Conservation (phyloP, 2,113 vertebrate species). For the Periophthalmodon schlosseri region DNA sequence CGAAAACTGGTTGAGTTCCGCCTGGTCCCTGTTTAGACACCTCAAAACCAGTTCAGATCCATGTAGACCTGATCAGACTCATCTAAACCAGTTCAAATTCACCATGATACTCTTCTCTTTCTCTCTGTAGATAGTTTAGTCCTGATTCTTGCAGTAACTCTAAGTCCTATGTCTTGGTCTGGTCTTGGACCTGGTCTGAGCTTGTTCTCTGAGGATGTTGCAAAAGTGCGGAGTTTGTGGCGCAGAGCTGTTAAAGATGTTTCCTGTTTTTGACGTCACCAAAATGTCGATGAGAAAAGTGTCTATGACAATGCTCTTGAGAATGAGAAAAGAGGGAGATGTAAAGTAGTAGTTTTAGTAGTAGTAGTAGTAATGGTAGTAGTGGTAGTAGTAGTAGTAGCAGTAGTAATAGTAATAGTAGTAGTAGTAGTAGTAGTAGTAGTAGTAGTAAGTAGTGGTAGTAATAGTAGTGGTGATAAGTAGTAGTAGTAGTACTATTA, state of each 20-base stretch:
- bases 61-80: background rate
- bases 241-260: background rate
- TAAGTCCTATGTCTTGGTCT: background rate
- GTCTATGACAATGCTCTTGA: background rate
- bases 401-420: background rate
- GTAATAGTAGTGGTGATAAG: background rate
- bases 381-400: background rate
- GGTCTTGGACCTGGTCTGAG: background rate
- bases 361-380: background rate
- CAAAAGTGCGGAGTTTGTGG: background rate
- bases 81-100: background rate
- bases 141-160: background rate
- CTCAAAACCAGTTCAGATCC: background rate
- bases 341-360: background rate
- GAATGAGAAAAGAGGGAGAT: background rate
- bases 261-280: slow-evolving; percentile 6
- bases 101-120: background rate
- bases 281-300: background rate
- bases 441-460: background rate
- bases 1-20: background rate
- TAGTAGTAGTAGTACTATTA: background rate
- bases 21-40: background rate
- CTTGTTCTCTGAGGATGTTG: background rate
- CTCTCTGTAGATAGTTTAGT: background rate
- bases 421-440: background rate